These are phyloP conservation scores for Halcyon chelicuti DNA, from an alignment of 2,797 vertebrate species.

Conservation along the genomic window DNA sequence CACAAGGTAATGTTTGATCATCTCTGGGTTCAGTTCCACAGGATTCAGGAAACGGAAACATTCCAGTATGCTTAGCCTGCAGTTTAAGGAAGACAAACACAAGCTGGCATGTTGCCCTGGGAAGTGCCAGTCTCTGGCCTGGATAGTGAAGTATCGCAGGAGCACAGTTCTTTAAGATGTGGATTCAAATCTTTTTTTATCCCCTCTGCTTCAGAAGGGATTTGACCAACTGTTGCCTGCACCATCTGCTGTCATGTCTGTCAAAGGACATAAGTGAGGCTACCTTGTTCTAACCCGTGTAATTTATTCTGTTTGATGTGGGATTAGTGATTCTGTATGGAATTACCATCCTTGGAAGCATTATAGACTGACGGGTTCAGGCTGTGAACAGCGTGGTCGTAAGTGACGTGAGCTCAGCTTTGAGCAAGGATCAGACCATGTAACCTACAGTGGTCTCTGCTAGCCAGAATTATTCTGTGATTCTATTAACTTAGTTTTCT, in stretches of 20 bases:
- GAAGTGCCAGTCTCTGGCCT: not conserved
- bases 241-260: not conserved
- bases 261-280: not conserved
- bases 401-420: not conserved
- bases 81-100: not conserved
- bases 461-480: not conserved
- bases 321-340: not conserved
- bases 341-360: not conserved
- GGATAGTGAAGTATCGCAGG: not conserved
- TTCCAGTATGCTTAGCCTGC: not conserved
- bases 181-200: not conserved
- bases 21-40: not conserved
- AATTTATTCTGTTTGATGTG: not conserved
- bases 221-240: not conserved
- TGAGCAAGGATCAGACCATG: not conserved
- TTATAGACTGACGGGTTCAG: not conserved
- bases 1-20: not conserved
- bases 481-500: not conserved
- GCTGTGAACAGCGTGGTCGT: rapidly evolving
- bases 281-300: not conserved
- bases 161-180: not conserved
- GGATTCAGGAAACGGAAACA: not conserved
- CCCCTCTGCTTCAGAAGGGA: not conserved
- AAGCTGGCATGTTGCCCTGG: not conserved
- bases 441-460: not conserved